phyloP scores from a whole-genome alignment of 2,797 vertebrate species.

The Schizopygopsis pylzovi region DNA sequence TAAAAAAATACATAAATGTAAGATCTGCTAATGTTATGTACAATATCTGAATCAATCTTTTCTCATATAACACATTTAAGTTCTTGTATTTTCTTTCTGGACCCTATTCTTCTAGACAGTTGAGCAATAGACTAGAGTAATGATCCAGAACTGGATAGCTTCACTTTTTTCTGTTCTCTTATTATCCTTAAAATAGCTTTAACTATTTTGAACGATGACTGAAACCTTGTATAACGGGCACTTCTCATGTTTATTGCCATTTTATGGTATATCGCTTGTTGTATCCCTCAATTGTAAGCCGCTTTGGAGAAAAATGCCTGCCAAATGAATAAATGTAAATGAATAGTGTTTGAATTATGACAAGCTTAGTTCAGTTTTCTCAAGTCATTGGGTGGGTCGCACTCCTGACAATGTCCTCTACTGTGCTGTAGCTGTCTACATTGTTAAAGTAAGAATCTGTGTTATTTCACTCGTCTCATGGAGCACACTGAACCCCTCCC shows the following conservation, averaged over 20 bases:
- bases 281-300: not conserved
- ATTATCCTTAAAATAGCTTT: not conserved
- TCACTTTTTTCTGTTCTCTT: not conserved
- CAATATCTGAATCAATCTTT: not conserved
- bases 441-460: not conserved
- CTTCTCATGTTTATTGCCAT: not conserved
- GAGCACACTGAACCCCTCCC: not conserved
- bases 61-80: not conserved
- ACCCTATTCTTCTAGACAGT: too few relatives aligned
- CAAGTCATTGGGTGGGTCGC: not conserved
- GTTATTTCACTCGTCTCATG: not conserved
- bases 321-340: not conserved
- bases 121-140: not conserved
- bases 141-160: not conserved
- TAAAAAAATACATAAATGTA: not conserved
- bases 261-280: not conserved
- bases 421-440: not conserved
- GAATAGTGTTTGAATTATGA: not conserved
- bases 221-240: not conserved
- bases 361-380: not conserved
- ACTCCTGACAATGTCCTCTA: not conserved
- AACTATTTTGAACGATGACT: not conserved
- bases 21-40: not conserved
- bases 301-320: not conserved
- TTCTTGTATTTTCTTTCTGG: not conserved